Percentiles rank a stretch among this genome's conserved stretches.
These are phyloP conservation scores for Harpalus rufipes DNA, from an alignment of 2,888 invertebrate species.

Conservation along the genomic window DNA sequence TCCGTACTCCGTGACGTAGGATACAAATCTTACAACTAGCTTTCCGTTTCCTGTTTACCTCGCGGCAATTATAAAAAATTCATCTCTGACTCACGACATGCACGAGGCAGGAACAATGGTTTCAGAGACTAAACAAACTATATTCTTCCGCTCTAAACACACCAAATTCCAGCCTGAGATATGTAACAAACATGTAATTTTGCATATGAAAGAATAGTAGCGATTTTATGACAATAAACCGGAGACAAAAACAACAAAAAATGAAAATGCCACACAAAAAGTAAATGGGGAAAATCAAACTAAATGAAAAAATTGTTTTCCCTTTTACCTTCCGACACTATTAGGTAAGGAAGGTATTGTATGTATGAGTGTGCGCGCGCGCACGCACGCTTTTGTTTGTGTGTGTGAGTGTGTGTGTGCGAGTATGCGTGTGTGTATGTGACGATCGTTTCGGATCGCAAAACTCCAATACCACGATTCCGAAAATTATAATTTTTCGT, in stretches of 20 bases:
- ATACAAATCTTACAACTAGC: conserved; percentile 41
- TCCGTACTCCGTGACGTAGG: conserved; percentile 49
- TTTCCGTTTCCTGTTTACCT: conserved; percentile 45
- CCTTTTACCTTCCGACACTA: too few species aligned
- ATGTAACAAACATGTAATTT: neutral
- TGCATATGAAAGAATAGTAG: neutral
- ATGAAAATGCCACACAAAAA: too few species aligned
- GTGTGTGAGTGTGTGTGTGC: too few species aligned
- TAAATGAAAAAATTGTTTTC: too few species aligned
- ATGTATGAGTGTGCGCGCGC: too few species aligned
- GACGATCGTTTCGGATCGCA: too few species aligned
- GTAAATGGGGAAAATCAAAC: too few species aligned
- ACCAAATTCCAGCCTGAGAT: neutral
- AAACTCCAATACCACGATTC: too few species aligned
- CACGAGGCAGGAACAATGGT: neutral
- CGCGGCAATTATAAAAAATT: conserved; percentile 53
- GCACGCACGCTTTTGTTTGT: too few species aligned
- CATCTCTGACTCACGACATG: conserved; percentile 45
- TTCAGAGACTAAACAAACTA: neutral
- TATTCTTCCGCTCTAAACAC: neutral
- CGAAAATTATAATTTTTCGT: too few species aligned
- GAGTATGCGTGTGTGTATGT: too few species aligned
- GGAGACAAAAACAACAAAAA: neutral
- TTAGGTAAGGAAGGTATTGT: too few species aligned
- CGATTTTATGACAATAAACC: neutral